phyloP scores from a whole-genome alignment of 2,888 invertebrate species.

The Gisinianus flammeolus region DNA sequence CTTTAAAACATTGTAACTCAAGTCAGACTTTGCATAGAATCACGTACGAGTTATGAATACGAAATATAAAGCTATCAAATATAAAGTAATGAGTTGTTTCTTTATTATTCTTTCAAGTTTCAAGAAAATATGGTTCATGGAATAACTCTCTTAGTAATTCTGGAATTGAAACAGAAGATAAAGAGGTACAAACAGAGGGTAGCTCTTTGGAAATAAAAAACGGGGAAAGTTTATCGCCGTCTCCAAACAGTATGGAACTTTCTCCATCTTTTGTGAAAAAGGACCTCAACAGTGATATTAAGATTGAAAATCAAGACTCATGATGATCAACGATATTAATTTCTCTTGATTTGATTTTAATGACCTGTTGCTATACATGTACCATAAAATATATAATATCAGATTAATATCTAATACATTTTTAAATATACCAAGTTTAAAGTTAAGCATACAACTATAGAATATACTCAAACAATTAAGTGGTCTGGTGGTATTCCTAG shows the following conservation, averaged over 20 bases:
- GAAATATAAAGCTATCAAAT: too few relatives aligned
- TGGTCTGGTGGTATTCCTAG: too few relatives aligned
- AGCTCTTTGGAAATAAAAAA: slow-evolving; percentile 3
- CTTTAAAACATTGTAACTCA: too few relatives aligned
- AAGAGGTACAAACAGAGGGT: slow-evolving; percentile 61
- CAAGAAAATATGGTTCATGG: slow-evolving; percentile 73
- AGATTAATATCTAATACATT: background rate
- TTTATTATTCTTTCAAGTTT: too few relatives aligned
- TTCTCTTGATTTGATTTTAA: background rate
- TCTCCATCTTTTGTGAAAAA: slow-evolving; percentile 15
- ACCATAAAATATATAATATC: background rate
- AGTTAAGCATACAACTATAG: background rate
- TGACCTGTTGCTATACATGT: slow-evolving; percentile 16
- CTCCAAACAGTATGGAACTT: slow-evolving; percentile 15
- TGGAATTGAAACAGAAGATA: slow-evolving; percentile 69
- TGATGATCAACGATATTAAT: slow-evolving; percentile 7
- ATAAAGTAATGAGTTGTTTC: too few relatives aligned
- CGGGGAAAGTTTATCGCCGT: background rate
- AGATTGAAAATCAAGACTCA: background rate
- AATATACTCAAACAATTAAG: background rate
- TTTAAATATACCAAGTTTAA: background rate
- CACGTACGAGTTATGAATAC: too few relatives aligned
- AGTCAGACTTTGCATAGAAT: too few relatives aligned
- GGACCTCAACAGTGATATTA: slow-evolving; percentile 2
- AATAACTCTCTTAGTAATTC: slow-evolving; percentile 18